Conservation (phyloP, 2,797 vertebrate genomes). For the Lepus townsendii region DNA sequence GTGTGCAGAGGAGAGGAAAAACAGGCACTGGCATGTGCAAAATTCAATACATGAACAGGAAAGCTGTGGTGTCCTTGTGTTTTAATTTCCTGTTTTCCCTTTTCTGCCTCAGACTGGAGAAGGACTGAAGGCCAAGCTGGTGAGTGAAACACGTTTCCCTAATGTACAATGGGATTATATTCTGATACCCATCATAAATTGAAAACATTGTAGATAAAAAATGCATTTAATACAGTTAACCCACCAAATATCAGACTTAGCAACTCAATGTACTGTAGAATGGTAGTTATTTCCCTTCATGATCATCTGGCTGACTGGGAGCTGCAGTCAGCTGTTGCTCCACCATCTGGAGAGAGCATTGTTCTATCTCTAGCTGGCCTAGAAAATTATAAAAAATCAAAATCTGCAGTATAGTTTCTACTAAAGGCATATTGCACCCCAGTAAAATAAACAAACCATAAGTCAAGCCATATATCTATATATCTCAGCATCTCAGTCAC, state of each 20-base stretch:
- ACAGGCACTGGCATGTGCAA: not conserved
- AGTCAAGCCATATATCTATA: not conserved
- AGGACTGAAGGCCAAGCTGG: conserved; percentile 80
- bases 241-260: not conserved
- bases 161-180: not conserved
- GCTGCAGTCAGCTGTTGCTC: too few relatives aligned
- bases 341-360: not conserved
- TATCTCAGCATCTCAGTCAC: not conserved
- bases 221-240: not conserved
- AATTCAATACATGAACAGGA: not conserved
- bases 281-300: not conserved
- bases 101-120: conserved; percentile 79
- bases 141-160: conserved; percentile 52
- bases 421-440: not conserved
- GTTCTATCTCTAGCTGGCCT: not conserved
- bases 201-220: not conserved
- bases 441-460: not conserved
- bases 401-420: not conserved
- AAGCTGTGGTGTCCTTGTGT: not conserved
- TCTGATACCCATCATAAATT: not conserved
- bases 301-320: too few relatives aligned
- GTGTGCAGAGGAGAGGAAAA: not conserved
- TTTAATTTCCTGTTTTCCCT: conserved; percentile 55
- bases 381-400: not conserved
- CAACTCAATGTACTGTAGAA: not conserved